These are phyloP conservation scores for Sclerurus mexicanus DNA, from an alignment of 2,113 vertebrate species.

Conservation along the genomic window DNA sequence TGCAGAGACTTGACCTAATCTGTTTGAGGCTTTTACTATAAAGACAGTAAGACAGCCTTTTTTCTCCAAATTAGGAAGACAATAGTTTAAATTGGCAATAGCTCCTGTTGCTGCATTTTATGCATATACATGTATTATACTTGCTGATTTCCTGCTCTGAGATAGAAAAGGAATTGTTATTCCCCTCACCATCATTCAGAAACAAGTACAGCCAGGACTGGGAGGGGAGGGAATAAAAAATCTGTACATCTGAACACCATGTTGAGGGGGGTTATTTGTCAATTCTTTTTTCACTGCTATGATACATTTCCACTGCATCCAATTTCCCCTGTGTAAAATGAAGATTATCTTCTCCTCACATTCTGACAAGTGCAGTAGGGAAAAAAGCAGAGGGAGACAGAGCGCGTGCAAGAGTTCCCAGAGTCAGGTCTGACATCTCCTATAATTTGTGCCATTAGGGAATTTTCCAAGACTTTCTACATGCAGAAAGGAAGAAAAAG, in stretches of 20 bases:
- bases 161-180: neutral
- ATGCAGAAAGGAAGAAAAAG: slow-evolving; percentile 6
- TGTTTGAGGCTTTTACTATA: slow-evolving; percentile 58
- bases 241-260: neutral
- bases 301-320: slow-evolving; percentile 14
- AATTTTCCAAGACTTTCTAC: slow-evolving; percentile 37
- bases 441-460: slow-evolving; percentile 40
- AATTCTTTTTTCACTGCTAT: neutral
- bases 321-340: slow-evolving; percentile 34
- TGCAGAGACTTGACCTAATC: slow-evolving; percentile 72
- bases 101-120: slow-evolving; percentile 58
- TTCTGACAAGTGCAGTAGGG: slow-evolving; percentile 17
- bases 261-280: slow-evolving; percentile 6
- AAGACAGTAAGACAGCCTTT: slow-evolving; percentile 40
- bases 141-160: slow-evolving; percentile 38
- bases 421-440: neutral
- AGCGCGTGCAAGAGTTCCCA: rapidly evolving
- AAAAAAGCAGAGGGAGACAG: neutral
- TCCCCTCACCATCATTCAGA: neutral
- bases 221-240: neutral
- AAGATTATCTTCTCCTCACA: slow-evolving; percentile 54
- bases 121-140: slow-evolving; percentile 4
- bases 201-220: neutral
- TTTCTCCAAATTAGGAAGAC: slow-evolving; percentile 57
- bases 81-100: slow-evolving; percentile 43